These are phyloP conservation scores for Salticus scenicus DNA, from an alignment of 2,888 invertebrate species.

Conservation along the genomic window DNA sequence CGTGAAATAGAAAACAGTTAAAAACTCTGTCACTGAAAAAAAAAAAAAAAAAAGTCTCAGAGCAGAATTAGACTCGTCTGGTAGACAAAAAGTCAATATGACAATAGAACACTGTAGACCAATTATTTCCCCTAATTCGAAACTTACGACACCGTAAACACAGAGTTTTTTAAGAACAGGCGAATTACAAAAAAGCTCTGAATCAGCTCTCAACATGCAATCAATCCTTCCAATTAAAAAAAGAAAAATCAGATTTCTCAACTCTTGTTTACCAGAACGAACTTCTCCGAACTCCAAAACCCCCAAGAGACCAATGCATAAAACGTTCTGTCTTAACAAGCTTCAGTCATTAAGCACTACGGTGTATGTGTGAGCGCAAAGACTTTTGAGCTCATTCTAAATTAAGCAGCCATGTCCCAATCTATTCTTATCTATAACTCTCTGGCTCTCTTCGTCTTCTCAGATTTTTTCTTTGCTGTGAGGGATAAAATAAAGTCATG, in stretches of 20 bases:
- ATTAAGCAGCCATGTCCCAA: constrained; percentile 60
- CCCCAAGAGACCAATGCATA: not conserved
- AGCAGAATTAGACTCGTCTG: too few relatives aligned
- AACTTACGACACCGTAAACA: too few relatives aligned
- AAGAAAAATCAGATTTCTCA: not conserved
- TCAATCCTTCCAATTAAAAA: not conserved
- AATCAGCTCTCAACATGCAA: not conserved
- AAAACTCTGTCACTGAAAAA: too few relatives aligned
- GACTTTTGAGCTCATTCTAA: constrained; percentile 27
- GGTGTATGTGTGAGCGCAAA: not conserved
- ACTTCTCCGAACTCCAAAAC: not conserved
- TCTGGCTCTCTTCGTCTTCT: constrained; percentile 36
- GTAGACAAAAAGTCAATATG: too few relatives aligned
- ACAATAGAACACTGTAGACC: too few relatives aligned
- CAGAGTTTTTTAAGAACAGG: not conserved
- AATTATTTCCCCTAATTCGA: too few relatives aligned
- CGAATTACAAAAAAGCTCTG: not conserved
- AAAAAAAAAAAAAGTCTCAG: too few relatives aligned
- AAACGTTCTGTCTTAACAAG: not conserved
- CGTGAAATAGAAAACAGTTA: too few relatives aligned
- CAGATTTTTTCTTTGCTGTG: not conserved
- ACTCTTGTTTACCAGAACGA: not conserved
- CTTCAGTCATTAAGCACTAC: not conserved
- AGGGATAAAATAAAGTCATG: constrained; percentile 57
- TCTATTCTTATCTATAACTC: constrained; percentile 32